Percentiles rank a stretch among this genome's conserved stretches.
Conservation (phyloP, 2,113 vertebrate genomes). For the Opisthocomus hoazin region DNA sequence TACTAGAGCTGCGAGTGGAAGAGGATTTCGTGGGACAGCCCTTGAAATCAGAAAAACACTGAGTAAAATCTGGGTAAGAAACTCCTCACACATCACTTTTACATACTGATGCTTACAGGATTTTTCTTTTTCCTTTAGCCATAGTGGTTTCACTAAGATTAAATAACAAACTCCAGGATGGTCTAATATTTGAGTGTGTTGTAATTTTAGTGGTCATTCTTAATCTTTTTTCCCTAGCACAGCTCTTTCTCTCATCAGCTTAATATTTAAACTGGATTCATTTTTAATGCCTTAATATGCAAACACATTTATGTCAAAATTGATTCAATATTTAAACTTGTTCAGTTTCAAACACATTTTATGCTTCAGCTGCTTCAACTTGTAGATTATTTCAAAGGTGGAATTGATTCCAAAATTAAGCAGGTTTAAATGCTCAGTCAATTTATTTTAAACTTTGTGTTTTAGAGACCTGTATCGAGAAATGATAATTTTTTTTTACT, state of each 20-base stretch:
- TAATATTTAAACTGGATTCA: slow-evolving; percentile 58
- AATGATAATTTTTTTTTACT: slow-evolving; percentile 18
- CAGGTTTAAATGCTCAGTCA: slow-evolving; percentile 67
- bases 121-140: slow-evolving; percentile 6
- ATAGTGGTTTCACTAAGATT: slow-evolving; percentile 22
- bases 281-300: slow-evolving; percentile 59
- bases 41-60: neutral
- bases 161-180: slow-evolving; percentile 36
- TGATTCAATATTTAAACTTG: slow-evolving; percentile 67
- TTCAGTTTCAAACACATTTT: slow-evolving; percentile 61
- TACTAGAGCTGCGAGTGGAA: neutral
- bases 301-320: slow-evolving; percentile 64
- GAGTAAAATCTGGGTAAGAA: neutral
- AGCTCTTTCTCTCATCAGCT: slow-evolving; percentile 38
- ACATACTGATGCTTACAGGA: neutral
- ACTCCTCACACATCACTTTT: neutral
- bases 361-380: slow-evolving; percentile 62
- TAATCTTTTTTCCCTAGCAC: slow-evolving; percentile 50
- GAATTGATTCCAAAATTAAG: slow-evolving; percentile 73
- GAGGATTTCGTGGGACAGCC: neutral
- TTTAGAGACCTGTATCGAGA: slow-evolving; percentile 59
- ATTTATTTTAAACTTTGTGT: slow-evolving; percentile 60
- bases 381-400: slow-evolving; percentile 65
- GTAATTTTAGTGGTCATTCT: slow-evolving; percentile 46
- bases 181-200: slow-evolving; percentile 24